Base-by-base conservation (phyloP, 2,888 invertebrate genomes). In the Drosophila leonis region DNA sequence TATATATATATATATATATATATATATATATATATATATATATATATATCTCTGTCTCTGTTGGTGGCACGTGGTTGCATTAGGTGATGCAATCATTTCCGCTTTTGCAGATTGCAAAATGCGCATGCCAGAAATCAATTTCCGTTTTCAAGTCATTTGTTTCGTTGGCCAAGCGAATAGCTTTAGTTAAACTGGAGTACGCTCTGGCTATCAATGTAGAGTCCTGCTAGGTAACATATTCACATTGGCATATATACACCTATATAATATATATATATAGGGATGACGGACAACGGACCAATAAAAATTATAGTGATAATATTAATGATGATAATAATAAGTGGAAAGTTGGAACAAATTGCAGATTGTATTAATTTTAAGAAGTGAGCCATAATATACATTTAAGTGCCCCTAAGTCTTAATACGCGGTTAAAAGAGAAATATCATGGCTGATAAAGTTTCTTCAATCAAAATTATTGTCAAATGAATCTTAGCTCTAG, bases 31-130 rank as follows among this genome's bases (percentile, higher is more conserved):
- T n/a, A n/a, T n/a, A n/a, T n/a, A n/a, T n/a, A n/a, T n/a, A n/a
- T n/a, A n/a, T n/a, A n/a, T n/a, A n/a, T n/a, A n/a, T n/a, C n/a
- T 3, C 33, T 35, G n/a, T 4, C 31, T 24, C 57, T 44, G n/a
- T 44, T 12, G 46, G 63, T 64, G 82, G 83, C 82, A 82, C 82
- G 84, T 82, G 84, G 86, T 82, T 72, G 64, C 82, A 83, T 75
- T 80, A 79, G 78, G 85, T 85, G 88, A 80, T 86, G 86, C 82
- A 87, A 88, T 88, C 82, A 86, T 88, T 87, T 88, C 86, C 86
- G 86, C 70, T 88, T 88, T 65, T 66, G 60, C 77, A 83, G 83
- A 83, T 83, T 85, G 78, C 81, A 77, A 73, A 64, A 65, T 67
- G 72, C 75, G 69, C 72, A 77, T 65, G 71, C 66, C 75, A 83